These are phyloP conservation scores for Watsonalla binaria DNA, from an alignment of 2,888 invertebrate species.

Conservation along the genomic window DNA sequence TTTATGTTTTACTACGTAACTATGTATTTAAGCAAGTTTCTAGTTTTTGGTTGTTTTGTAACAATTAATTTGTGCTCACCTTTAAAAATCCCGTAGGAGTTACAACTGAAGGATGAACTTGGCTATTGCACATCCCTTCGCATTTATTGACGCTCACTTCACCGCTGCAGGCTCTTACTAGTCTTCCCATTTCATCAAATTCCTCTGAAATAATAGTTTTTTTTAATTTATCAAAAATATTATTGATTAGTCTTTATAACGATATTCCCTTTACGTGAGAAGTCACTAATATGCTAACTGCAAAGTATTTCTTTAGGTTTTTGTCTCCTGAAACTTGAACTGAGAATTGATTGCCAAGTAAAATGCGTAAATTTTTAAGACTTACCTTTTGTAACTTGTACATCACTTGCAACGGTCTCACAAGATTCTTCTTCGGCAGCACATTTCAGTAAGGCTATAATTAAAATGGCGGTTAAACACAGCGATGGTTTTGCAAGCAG, in stretches of 20 bases:
- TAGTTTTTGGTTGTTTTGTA: too few species aligned
- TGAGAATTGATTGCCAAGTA: too few species aligned
- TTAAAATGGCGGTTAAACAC: conserved; percentile 20
- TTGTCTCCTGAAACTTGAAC: too few species aligned
- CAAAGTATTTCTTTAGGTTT: too few species aligned
- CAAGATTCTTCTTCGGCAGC: conserved; percentile 86
- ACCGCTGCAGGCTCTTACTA: conserved; percentile 92
- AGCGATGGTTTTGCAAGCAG: conserved; percentile 16
- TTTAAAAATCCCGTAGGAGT: conserved; percentile 93
- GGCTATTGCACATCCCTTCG: conserved; percentile 94
- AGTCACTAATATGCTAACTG: too few species aligned
- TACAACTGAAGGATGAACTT: conserved; percentile 93
- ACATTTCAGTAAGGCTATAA: conserved; percentile 24
- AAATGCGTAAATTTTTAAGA: too few species aligned
- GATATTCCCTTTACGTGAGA: too few species aligned
- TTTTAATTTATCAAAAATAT: too few species aligned
- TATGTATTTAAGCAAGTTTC: too few species aligned
- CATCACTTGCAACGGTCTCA: conserved; percentile 91
- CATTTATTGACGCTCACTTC: conserved; percentile 95
- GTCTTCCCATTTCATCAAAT: conserved; percentile 90
- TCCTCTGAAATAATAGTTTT: conserved; percentile 81
- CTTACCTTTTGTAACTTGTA: conserved; percentile 91
- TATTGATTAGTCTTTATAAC: too few species aligned
- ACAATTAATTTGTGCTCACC: conserved; percentile 59
- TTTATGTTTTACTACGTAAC: too few species aligned